Evolutionary conservation across 2,888 invertebrate species (phyloP).

Genomic region (Callyntrura sp.): DNA sequence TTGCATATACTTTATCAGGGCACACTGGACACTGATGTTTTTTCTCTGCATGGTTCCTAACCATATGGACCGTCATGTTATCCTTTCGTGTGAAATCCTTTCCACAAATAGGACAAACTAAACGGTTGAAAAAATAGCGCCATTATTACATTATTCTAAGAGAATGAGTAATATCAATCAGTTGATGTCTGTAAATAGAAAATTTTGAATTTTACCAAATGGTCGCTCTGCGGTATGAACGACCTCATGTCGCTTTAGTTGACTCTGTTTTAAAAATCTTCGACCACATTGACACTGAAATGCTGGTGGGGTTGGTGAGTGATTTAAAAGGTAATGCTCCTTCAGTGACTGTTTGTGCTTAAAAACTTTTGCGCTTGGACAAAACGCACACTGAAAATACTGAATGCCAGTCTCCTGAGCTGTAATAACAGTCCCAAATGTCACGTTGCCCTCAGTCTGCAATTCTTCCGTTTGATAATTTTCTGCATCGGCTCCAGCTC

Average conservation of each 20-base stretch:
- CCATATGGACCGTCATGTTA: conserved; percentile 74
- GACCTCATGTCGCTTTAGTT: conserved; percentile 68
- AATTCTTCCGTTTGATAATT: conserved; percentile 63
- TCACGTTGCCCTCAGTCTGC: conserved; percentile 71
- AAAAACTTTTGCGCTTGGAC: conserved; percentile 68
- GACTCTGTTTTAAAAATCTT: conserved; percentile 65
- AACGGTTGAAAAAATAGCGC: neutral
- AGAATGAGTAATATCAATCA: too few relatives aligned
- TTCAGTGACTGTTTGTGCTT: conserved; percentile 69
- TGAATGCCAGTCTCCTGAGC: conserved; percentile 61
- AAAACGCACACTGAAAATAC: conserved; percentile 72
- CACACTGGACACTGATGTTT: conserved; percentile 69
- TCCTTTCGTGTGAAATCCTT: conserved; percentile 73
- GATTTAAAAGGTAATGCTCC: conserved; percentile 69
- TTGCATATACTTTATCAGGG: conserved; percentile 72
- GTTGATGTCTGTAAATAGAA: too few relatives aligned
- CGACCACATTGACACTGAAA: conserved; percentile 70
- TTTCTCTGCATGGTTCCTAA: conserved; percentile 70
- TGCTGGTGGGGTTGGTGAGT: conserved; percentile 65
- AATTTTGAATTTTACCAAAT: neutral
- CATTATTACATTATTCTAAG: too few relatives aligned
- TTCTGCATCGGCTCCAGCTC: neutral
- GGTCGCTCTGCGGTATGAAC: conserved; percentile 69
- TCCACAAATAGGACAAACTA: conserved; percentile 59
- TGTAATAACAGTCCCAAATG: conserved; percentile 72